Base-by-base conservation (phyloP, 2,797 vertebrate species). In the Botia kubotai region DNA sequence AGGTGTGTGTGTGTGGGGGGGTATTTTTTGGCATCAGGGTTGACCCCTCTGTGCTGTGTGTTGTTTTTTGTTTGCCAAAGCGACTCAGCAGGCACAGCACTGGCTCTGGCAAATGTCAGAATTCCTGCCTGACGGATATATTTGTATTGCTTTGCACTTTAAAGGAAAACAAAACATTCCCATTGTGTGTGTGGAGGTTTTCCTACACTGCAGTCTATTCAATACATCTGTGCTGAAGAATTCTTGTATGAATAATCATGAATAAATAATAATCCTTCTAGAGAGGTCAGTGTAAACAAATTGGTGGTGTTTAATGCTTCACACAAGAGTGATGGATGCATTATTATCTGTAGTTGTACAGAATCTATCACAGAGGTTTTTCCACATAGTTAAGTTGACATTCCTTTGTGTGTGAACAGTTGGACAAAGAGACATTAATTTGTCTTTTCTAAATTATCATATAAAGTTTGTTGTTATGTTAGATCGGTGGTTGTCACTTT, bases 21-120 rank as follows among this genome's bases (percentile, higher is more conserved):
- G 23, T 26, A 1, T 1, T 26, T 26, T 26, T 75, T 70, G 39
- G 52, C 10, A 50, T 16, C 13, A 14, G 55, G 69, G 73, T 85
- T 85, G 86, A 89, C 85, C 89, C 73, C 58, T 13, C 21, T 67
- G 77, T 33, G 84, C 17, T 29, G 77, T 69, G 63, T 57, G 55
- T 58, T 53, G 76, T 77, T 77, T 82, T 87, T 75, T 29, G 43
- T 74, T 72, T 82, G 69, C 73, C 76, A 74, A 77, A 36, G 50
- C 67, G 1, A 75, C 60, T 73, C 73, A 58, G 48, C 21, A 46
- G 75, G 60, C 72, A 65, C 8, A 3, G 43, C 66, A 43, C 70
- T 10, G 57, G 57, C 46, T 74, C 62, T 74, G 53, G 67, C 74
- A 81, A 71, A 89, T 85, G 82, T 89, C 83, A 86, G 3, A 74